Evolutionary conservation across 2,888 invertebrate species (phyloP).

Genomic region (Temnothorax unifasciatus): DNA sequence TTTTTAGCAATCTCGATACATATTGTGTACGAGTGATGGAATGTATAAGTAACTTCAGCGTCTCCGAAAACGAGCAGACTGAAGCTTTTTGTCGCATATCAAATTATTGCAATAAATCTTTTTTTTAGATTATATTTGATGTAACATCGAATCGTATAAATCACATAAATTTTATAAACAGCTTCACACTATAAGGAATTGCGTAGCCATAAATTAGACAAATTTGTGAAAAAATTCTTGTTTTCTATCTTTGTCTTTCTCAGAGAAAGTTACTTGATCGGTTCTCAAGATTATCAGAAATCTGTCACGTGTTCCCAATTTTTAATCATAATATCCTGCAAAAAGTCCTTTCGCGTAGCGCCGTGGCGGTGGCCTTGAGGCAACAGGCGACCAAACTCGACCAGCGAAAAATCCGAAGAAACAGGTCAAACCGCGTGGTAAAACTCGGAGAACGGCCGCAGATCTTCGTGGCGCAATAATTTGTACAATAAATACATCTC

Average conservation of each 20-base stretch:
- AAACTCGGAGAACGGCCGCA: constrained; percentile 31
- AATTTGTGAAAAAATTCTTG: neutral
- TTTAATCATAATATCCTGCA: neutral
- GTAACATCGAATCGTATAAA: neutral
- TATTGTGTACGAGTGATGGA: neutral
- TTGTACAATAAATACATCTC: constrained; percentile 63
- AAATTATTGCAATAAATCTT: neutral
- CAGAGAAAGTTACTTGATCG: neutral
- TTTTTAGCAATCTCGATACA: constrained; percentile 2
- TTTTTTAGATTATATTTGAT: neutral
- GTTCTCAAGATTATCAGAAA: neutral
- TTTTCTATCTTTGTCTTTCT: neutral
- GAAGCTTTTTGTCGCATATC: neutral
- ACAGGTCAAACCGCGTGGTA: constrained; percentile 39
- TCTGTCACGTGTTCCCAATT: neutral
- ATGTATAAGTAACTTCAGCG: neutral
- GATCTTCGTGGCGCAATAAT: constrained; percentile 59
- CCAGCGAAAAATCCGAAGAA: constrained; percentile 41
- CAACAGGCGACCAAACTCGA: constrained; percentile 17
- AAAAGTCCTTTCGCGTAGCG: neutral
- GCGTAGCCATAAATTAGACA: neutral
- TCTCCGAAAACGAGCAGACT: neutral
- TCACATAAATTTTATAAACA: neutral
- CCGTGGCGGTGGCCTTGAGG: neutral
- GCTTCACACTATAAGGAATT: neutral